Evolutionary conservation across 2,888 invertebrate genomes (phyloP), one percentile per base, ranked within the genome.

Genomic region (Tanytarsus gracilentus): DNA sequence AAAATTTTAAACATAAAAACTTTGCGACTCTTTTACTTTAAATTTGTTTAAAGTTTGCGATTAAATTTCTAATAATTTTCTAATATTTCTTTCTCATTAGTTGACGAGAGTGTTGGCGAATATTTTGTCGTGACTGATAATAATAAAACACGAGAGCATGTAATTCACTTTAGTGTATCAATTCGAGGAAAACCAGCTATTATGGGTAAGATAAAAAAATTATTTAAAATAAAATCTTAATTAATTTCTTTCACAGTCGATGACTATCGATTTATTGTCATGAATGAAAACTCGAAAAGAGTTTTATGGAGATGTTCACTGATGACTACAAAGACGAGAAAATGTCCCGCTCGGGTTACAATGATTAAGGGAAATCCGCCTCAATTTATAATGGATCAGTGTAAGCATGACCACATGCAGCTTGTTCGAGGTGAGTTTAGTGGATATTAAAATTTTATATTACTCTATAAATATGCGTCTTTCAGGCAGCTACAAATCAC

Each of bases 211-310:
- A 1, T 9, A 18, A 18, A 18, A 27, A 21, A 2, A 44, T 44
- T 44, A 23, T 7, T 58, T 23, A 30, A 14, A 40, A n/a, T n/a
- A 36, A 27, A 44, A 14, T 36, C 3, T 2, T n/a, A n/a, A 36
- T 36, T 36, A 33, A n/a, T 33, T 5, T 40, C 18, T n/a, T 7
- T 49, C 9, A 18, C 27, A 60, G 50, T 48, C 36, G 60, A 50
- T 61, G 73, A 72, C 60, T 68, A 73, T n/a, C 68, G 74, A 11
- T 74, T 73, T 62, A 67, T 74, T 7, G 68, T 73, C n/a, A 74
- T 74, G 74, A 74, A 72, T 62, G 73, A 74, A 64, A 74, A 73
- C 63, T 70, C 70, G 61, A 72, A 71, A 65, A 73, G 72, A 65
- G 72, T 74, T 4, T 64, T 74, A 23, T 74, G 74, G 74, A 70